Evolutionary conservation across 2,797 vertebrate genomes (phyloP), one percentile per base, ranked within the genome.

Genomic region (Vespertilio murinus): DNA sequence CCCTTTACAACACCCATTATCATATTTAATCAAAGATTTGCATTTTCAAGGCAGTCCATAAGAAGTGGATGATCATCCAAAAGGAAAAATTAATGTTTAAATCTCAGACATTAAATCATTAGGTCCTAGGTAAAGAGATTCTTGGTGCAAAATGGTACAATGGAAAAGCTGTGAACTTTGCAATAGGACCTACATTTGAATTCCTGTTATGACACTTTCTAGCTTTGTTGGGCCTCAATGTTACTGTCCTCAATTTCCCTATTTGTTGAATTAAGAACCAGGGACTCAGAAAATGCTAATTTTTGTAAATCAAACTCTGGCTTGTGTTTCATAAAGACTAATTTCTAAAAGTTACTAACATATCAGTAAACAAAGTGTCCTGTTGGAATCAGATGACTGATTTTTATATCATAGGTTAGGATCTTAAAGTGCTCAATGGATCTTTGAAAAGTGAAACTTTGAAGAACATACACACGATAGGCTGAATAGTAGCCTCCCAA

Each of bases 31-130:
- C 5, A 49, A 22, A 12, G 49, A 87, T 93, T 85, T 95, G 33
- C 30, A 87, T 93, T 93, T 88, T 91, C 73, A 95, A 89, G 67
- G 17, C 17, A 71, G 64, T 73, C 33, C 64, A 25, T 54, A 89
- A 35, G 45, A 88, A 84, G 30, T 79, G 9, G 35, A 80, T 93
- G 64, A 81, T 40, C 18, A 35, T 67, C n/a, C 64, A 40, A 81
- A 80, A 94, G 52, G n/a, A 85, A 78, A 90, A 84, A 92, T 87
- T 81, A 88, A 87, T n/a, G 2, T 90, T 78, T 84, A 88, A 92
- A 56, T 61, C 7, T 74, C 13, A 91, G 54, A 16, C 23, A 70
- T 95, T 78, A 85, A 75, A 8, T 75, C 54, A 52, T 38, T 89
- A 77, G 85, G 11, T n/a, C 40, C 11, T 59, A 70, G 40, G 35